Conservation (phyloP, 2,888 invertebrate genomes). For the Lysandra bellargus region DNA sequence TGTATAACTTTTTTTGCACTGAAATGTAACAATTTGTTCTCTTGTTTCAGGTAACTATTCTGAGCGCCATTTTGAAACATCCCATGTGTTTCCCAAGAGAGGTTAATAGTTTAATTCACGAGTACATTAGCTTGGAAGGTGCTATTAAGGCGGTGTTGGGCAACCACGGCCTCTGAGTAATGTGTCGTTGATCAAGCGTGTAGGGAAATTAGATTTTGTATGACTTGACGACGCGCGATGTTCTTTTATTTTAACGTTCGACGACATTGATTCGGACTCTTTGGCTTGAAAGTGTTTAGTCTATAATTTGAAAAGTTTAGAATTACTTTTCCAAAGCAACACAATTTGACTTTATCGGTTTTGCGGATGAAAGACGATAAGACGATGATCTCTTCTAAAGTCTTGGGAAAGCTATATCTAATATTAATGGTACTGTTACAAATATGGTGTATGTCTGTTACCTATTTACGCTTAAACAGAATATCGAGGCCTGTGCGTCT, state of each 20-base stretch:
- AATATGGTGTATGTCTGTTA: no score
- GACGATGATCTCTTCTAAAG: no score
- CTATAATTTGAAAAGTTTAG: neutral
- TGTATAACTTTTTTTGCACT: conserved; percentile 29
- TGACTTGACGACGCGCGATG: neutral
- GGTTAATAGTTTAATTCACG: conserved; percentile 62
- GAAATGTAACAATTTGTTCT: conserved; percentile 33
- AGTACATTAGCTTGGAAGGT: conserved; percentile 42
- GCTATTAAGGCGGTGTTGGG: conserved; percentile 43
- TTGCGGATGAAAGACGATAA: no score
- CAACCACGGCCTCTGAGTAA: conserved; percentile 41
- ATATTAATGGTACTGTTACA: no score
- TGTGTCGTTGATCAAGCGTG: conserved; percentile 38
- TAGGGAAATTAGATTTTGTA: conserved; percentile 21
- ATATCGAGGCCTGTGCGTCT: no score
- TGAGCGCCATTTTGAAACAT: conserved; percentile 53
- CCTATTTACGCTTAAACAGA: no score
- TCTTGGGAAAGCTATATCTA: no score
- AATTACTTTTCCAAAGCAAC: no score
- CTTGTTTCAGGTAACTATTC: conserved; percentile 42
- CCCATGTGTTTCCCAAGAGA: conserved; percentile 58
- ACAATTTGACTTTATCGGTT: no score
- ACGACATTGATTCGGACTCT: neutral
- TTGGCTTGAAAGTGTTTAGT: neutral
- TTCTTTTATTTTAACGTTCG: neutral